Evolutionary conservation across 1,140 invertebrate genomes (phyloP), one percentile per base, ranked within the genome.

Genomic region (Temnothorax nylanderi): DNA sequence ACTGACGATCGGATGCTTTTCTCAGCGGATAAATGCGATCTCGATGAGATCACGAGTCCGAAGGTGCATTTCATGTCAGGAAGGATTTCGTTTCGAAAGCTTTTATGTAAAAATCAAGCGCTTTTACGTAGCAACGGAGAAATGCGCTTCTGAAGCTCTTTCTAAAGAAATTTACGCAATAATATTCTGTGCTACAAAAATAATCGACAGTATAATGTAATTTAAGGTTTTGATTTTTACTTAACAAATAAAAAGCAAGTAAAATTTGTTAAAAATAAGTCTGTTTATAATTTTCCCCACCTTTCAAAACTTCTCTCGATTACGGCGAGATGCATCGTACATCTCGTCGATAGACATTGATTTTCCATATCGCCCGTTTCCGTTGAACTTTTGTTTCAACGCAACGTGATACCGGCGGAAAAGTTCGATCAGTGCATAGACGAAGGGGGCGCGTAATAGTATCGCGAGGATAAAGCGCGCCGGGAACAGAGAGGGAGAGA

Each of bases 371-470:
- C 56, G 41, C 41, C 44, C 41, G 1, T 6, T 44, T 5, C 58
- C 44, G 32, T 60, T 56, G 44, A 84, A 84, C 80, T 84, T 84
- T 84, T 84, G 69, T 84, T 84, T 84, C 80, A 84, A 62, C 69
- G 69, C 56, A 60, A 84, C 80, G 69, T 54, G 69, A 84, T 84
- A 84, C 44, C 54, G 69, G 18, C 37, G 26, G 41, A 75, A 84
- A 84, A 84, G 80, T 84, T 84, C 69, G 69, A 74, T 74, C 80
- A 47, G 26, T n/a, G 56, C 8, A 60, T 7, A 18, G 54, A 16
- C n/a, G 54, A 49, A 37, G 18, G 41, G 54, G 10, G 34, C 26
- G 56, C 18, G 41, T 75, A 84, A 84, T 75, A 75, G 69, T 75
- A 84, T 75, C 69, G 54, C 32, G 41, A 26, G 80, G 69, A 84